Conservation (phyloP, 2,113 vertebrate species). For the Phalacrocorax carbo region DNA sequence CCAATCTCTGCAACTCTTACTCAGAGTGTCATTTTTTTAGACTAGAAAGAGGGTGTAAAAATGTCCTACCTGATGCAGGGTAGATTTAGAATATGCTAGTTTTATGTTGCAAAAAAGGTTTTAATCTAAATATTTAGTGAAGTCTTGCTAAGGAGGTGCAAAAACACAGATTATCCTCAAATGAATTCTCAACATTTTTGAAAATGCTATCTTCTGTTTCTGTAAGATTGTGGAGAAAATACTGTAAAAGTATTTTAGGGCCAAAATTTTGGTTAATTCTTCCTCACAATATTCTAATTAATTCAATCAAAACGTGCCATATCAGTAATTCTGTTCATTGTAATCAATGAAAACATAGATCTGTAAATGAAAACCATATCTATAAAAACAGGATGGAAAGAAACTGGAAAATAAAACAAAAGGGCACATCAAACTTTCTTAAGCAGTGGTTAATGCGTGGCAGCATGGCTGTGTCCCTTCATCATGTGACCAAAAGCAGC, state of each 20-base stretch:
- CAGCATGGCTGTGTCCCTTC: neutral
- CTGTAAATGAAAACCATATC: fast-evolving
- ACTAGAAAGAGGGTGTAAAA: neutral
- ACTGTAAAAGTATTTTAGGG: neutral
- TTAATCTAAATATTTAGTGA: neutral
- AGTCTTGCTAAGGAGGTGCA: neutral
- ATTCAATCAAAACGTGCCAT: neutral
- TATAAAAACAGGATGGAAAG: neutral
- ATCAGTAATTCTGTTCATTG: neutral
- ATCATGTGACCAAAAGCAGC: neutral
- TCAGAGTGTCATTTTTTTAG: neutral
- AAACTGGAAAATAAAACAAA: neutral
- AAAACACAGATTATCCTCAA: neutral
- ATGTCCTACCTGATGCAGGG: no score
- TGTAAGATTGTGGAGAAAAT: neutral
- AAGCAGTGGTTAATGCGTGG: neutral
- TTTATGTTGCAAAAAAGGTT: neutral
- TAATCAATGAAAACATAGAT: no score
- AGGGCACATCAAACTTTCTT: fast-evolving
- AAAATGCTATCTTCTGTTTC: neutral
- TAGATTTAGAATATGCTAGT: neutral
- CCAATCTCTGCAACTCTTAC: neutral
- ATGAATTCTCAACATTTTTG: neutral
- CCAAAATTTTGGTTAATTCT: neutral
- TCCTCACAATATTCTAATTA: neutral